Evolutionary conservation across 2,797 vertebrate genomes (phyloP), one percentile per base, ranked within the genome.

Genomic region (Morelia viridis): DNA sequence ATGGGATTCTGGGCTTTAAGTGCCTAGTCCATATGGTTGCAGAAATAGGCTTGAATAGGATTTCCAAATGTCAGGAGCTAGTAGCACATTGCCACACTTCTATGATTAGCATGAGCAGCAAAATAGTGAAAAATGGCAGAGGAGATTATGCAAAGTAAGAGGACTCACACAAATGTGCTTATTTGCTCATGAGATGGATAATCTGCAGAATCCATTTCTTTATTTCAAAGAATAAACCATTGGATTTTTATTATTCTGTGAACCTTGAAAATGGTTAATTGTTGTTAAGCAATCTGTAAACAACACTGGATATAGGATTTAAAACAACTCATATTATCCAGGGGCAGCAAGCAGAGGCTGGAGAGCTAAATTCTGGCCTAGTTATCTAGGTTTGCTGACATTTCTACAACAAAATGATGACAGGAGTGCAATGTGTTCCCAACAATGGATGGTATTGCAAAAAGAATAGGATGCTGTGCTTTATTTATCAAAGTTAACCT

Each of bases 401-500:
- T 93, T 95, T 94, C 93, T 17, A 93, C 95, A 97, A 96, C 94
- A 96, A 96, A 97, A 93, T 94, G 94, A 97, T 97, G 97, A 97
- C 96, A 93, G 76, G 93, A 92, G 93, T 94, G 88, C 58, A 96
- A 94, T 94, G 91, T 94, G 35, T 94, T 96, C 94, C 94, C 96
- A 97, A 97, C 97, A 97, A 95, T 94, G 95, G 93, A 89, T 71
- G 94, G 94, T 93, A 96, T 92, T 97, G 94, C 90, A 95, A 94
- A 94, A 96, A 95, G 96, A 98, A 97, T 97, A 95, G 96, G 96
- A 90, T 86, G 93, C 94, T 97, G 95, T 93, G 90, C 95, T 90
- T 96, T 96, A 76, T 97, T 97, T 97, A 96, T 96, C 95, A 94
- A 92, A 94, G 96, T 96, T 97, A 98, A 98, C 96, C 97, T 96